These are phyloP conservation scores for Acrocephalus kingi DNA, from an alignment of 2,113 vertebrate genomes.

Conservation along the genomic window DNA sequence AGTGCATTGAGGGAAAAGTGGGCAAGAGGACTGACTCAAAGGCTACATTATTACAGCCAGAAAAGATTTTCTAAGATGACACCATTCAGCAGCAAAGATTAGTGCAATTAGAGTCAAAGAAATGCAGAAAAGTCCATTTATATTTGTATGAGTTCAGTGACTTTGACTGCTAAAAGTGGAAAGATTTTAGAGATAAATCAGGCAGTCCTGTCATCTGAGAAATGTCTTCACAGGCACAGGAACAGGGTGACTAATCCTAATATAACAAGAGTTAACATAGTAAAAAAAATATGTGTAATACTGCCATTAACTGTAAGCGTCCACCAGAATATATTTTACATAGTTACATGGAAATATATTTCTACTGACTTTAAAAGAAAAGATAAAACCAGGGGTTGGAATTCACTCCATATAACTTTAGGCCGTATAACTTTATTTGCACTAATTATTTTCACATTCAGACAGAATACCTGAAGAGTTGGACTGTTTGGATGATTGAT, in stretches of 20 bases:
- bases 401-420: background rate
- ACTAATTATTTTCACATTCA: conserved; percentile 16
- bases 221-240: background rate
- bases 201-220: background rate
- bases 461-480: background rate
- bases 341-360: background rate
- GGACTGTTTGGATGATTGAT: background rate
- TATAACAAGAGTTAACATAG: background rate
- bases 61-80: background rate
- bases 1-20: background rate
- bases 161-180: background rate
- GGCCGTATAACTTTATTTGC: conserved; percentile 6
- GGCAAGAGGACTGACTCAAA: background rate
- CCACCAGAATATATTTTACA: background rate
- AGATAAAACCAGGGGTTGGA: background rate
- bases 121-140: background rate
- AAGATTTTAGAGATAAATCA: background rate
- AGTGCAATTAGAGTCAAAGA: background rate
- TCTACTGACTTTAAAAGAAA: background rate
- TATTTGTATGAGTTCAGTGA: background rate
- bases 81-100: background rate
- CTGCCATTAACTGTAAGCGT: background rate
- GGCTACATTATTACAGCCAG: background rate
- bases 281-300: background rate
- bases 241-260: background rate